Evolutionary conservation across 2,113 vertebrate genomes (phyloP).

Genomic region (Crotalus horridus): DNA sequence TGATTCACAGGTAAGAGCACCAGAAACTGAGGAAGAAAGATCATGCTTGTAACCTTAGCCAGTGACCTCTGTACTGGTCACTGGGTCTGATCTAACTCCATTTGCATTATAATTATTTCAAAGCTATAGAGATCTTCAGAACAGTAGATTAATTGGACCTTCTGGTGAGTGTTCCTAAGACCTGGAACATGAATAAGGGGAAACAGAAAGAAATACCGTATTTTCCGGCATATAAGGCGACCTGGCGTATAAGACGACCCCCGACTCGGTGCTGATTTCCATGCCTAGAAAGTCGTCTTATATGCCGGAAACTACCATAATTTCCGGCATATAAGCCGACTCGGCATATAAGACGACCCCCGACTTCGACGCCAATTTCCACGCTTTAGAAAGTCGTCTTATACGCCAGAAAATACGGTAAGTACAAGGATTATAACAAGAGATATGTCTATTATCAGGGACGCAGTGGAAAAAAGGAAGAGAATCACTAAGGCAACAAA

Average conservation of each 20-base stretch:
- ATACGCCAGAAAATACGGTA: too few species aligned
- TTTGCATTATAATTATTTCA: background rate
- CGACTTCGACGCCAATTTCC: too few species aligned
- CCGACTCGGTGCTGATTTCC: too few species aligned
- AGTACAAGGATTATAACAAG: background rate
- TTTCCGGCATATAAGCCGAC: too few species aligned
- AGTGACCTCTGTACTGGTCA: background rate
- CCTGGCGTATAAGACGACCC: too few species aligned
- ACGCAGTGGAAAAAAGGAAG: background rate
- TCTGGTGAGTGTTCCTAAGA: background rate
- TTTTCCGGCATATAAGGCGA: too few species aligned
- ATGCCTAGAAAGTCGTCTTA: too few species aligned
- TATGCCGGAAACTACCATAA: background rate
- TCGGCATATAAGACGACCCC: too few species aligned
- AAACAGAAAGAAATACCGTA: background rate
- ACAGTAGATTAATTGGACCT: background rate
- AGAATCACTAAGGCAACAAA: background rate
- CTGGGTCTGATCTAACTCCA: background rate
- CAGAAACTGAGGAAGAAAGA: background rate
- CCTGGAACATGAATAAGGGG: background rate
- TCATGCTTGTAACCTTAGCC: background rate
- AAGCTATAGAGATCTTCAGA: background rate
- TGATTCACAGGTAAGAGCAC: too few species aligned
- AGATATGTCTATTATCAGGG: background rate
- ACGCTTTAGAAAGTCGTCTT: too few species aligned